Conservation (phyloP, 2,888 invertebrate species). For the Rotaria magnacalcarata region DNA sequence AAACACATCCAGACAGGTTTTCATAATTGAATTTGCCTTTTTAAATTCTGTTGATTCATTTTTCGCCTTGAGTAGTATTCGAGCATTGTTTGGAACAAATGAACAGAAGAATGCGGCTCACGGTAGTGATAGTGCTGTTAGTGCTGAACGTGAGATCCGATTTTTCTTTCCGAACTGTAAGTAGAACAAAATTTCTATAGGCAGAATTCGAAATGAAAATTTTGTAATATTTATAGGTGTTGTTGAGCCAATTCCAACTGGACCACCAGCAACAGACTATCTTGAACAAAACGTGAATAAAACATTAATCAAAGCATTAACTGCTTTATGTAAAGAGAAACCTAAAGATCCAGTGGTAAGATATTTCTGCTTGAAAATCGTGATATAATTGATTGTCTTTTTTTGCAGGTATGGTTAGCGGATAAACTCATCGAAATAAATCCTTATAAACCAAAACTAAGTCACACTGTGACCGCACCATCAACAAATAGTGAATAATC, state of each 20-base stretch:
- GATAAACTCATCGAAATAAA: slow-evolving; percentile 72
- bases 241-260: slow-evolving; percentile 69
- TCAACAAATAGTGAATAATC: not conserved
- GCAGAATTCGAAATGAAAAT: not conserved
- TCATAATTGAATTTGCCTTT: not conserved
- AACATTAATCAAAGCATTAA: slow-evolving; percentile 64
- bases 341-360: slow-evolving; percentile 70
- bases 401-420: slow-evolving; percentile 67
- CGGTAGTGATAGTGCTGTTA: slow-evolving; percentile 69
- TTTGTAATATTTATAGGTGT: slow-evolving; percentile 64
- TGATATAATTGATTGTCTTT: slow-evolving; percentile 39
- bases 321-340: slow-evolving; percentile 68
- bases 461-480: not conserved
- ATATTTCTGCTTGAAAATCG: not conserved
- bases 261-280: slow-evolving; percentile 68
- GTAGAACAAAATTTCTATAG: slow-evolving; percentile 49
- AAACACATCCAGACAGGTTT: slow-evolving; percentile 33
- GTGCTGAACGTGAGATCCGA: slow-evolving; percentile 73
- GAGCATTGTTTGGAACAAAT: slow-evolving; percentile 43
- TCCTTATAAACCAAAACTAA: slow-evolving; percentile 66
- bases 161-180: slow-evolving; percentile 81
- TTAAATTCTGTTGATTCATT: not conserved
- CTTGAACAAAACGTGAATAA: slow-evolving; percentile 68
- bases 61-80: not conserved
- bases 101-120: slow-evolving; percentile 69